These are phyloP conservation scores for Stegana nigrithorax DNA, from an alignment of 2,888 invertebrate genomes.

Conservation along the genomic window DNA sequence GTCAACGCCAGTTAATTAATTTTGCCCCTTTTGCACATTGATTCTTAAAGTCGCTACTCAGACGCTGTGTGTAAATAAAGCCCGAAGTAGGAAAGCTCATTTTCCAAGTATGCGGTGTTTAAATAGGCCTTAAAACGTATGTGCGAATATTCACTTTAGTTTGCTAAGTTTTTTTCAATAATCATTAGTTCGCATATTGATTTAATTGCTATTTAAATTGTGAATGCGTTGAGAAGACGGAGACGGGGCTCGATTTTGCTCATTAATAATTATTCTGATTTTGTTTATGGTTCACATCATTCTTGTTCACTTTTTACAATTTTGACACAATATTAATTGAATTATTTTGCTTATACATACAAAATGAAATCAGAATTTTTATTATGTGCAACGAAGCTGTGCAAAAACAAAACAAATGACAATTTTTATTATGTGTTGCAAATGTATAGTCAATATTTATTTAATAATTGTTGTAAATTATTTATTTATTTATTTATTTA, in stretches of 20 bases:
- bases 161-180: slow-evolving; percentile 8
- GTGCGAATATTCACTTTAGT: no score
- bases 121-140: no score
- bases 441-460: slow-evolving; percentile 38
- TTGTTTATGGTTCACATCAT: slow-evolving; percentile 32
- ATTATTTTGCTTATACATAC: not conserved
- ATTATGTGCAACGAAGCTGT: no score
- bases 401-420: not conserved
- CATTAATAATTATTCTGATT: slow-evolving; percentile 53
- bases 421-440: not conserved
- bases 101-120: no score
- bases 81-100: not conserved
- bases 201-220: slow-evolving; percentile 25
- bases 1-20: slow-evolving; percentile 42
- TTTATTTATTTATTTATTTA: slow-evolving; percentile 19
- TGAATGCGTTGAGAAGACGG: no score
- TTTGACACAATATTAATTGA: not conserved
- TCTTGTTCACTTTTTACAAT: slow-evolving; percentile 22
- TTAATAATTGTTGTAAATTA: slow-evolving; percentile 43
- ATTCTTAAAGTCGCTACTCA: no score
- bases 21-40: no score
- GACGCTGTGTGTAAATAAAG: slow-evolving; percentile 8
- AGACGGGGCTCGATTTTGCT: not conserved
- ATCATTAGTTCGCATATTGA: slow-evolving; percentile 30
- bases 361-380: slow-evolving; percentile 56